Evolutionary conservation across 2,113 vertebrate species (phyloP).

Genomic region (Chionis minor): DNA sequence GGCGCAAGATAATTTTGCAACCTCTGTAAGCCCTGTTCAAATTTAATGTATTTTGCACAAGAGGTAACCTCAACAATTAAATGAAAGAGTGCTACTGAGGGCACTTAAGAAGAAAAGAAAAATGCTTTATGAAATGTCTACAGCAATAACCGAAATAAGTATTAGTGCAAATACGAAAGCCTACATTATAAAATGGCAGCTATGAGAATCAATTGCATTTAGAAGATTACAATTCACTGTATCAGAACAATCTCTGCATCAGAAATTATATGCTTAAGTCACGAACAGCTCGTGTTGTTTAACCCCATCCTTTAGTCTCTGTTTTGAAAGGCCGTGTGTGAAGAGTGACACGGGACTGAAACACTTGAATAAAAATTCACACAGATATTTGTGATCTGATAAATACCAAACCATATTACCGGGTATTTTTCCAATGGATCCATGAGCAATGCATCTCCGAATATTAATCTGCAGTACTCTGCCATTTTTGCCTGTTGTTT

Average conservation of each 20-base stretch:
- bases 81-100: neutral
- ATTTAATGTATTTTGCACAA: neutral
- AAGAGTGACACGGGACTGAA: neutral
- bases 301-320: neutral
- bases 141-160: neutral
- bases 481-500: constrained; percentile 99
- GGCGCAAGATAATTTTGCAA: neutral
- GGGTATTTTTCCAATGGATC: constrained; percentile 94
- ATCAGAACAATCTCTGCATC: neutral
- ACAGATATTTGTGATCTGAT: neutral
- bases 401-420: constrained; percentile 75
- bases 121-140: constrained; percentile 2
- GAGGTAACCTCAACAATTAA: neutral
- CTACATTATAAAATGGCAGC: neutral
- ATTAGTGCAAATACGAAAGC: neutral
- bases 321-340: neutral
- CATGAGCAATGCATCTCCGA: constrained; percentile 93
- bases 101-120: neutral
- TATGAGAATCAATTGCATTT: neutral
- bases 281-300: neutral
- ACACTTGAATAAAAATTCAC: neutral
- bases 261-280: neutral
- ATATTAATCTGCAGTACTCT: constrained; percentile 97
- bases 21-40: neutral
- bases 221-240: neutral